Conservation (phyloP, 2,113 vertebrate genomes). For the Arizona elegans region DNA sequence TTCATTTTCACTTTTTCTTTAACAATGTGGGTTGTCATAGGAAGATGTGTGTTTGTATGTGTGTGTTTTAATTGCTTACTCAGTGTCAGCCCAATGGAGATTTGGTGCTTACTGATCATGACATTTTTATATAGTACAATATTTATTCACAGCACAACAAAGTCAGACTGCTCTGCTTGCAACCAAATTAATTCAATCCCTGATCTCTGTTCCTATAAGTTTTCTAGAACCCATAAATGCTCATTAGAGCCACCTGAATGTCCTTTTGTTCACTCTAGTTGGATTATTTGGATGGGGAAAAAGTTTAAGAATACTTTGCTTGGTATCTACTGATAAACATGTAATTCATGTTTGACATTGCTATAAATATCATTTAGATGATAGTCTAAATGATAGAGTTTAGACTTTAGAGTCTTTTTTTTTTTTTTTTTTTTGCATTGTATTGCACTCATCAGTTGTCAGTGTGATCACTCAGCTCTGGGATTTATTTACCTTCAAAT, state of each 20-base stretch:
- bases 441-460: neutral
- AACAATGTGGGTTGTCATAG: neutral
- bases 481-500: slow-evolving; percentile 38
- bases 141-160: neutral
- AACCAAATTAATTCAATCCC: neutral
- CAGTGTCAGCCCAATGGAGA: neutral
- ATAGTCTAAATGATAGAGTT: no score
- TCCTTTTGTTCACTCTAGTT: neutral
- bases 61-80: neutral
- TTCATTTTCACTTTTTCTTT: neutral
- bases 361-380: slow-evolving; percentile 27
- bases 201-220: neutral
- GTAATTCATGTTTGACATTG: slow-evolving; percentile 31
- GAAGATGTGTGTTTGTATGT: neutral
- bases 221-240: neutral
- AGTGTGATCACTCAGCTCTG: slow-evolving; percentile 5
- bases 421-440: neutral
- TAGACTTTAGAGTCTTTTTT: no score
- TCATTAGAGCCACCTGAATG: neutral
- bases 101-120: neutral
- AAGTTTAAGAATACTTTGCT: neutral
- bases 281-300: neutral
- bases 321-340: slow-evolving; percentile 25
- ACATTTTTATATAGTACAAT: neutral
- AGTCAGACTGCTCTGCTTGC: neutral